These are phyloP conservation scores for Belonocnema kinseyi DNA, from an alignment of 1,140 invertebrate species.

Conservation along the genomic window DNA sequence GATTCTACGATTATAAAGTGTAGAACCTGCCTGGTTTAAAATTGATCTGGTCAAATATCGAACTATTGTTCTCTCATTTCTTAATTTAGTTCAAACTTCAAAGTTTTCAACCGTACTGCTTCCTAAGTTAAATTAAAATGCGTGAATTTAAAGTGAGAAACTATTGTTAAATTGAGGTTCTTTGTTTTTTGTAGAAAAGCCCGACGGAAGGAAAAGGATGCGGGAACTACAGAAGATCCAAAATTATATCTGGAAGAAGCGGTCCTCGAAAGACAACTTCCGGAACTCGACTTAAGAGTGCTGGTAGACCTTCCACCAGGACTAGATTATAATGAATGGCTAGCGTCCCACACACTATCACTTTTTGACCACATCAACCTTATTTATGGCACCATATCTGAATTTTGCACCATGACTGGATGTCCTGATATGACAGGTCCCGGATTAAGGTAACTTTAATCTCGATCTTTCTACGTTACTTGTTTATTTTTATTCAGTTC, in stretches of 20 bases:
- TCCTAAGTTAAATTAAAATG: too few relatives aligned
- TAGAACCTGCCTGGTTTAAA: too few relatives aligned
- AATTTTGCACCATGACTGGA: constrained; percentile 96
- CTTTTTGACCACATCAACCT: constrained; percentile 99
- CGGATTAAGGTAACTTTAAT: constrained; percentile 84
- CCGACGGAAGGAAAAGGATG: constrained; percentile 96
- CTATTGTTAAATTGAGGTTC: too few relatives aligned
- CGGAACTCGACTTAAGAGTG: constrained; percentile 93
- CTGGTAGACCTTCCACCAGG: constrained; percentile 94
- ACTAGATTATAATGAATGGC: constrained; percentile 98
- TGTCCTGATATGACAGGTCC: constrained; percentile 97
- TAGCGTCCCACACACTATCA: constrained; percentile 97
- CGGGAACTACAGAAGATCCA: constrained; percentile 87
- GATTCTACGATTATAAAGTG: too few relatives aligned
- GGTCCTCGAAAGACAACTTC: constrained; percentile 92
- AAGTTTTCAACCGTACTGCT: too few relatives aligned
- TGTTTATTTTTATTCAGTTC: constrained; percentile 22
- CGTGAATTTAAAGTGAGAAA: too few relatives aligned
- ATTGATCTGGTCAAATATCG: too few relatives aligned
- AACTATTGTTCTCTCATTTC: too few relatives aligned
- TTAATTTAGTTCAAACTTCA: too few relatives aligned
- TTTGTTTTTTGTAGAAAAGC: constrained; percentile 88
- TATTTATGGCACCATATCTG: constrained; percentile 97
- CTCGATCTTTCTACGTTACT: constrained; percentile 27
- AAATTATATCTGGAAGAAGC: constrained; percentile 97